These are phyloP conservation scores for Tholera decimalis DNA, from an alignment of 2,888 invertebrate genomes.

Conservation along the genomic window DNA sequence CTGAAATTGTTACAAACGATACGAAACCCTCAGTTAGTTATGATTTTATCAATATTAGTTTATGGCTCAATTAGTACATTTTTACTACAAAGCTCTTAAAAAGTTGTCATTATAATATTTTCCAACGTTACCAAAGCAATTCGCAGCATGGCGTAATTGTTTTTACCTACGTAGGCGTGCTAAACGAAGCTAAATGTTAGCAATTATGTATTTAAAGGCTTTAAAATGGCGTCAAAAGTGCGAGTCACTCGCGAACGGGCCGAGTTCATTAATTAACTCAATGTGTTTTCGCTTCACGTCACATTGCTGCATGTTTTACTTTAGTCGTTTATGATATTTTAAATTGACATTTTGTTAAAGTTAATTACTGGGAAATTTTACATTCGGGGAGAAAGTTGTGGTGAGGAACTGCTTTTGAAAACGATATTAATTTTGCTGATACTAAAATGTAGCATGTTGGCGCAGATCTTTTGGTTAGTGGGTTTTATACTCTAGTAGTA, in stretches of 20 bases:
- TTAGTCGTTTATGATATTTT: conserved; percentile 7
- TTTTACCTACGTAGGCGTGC: conserved; percentile 2
- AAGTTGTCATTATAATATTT: not conserved
- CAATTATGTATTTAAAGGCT: conserved; percentile 37
- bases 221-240: conserved; percentile 41
- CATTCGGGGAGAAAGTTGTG: not conserved
- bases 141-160: conserved; percentile 6
- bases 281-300: conserved; percentile 21
- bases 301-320: conserved; percentile 23
- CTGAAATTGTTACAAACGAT: not conserved
- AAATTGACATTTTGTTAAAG: conserved; percentile 7
- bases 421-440: not conserved
- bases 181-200: conserved; percentile 28
- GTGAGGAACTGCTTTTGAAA: no score
- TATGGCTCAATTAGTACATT: not conserved
- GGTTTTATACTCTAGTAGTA: conserved; percentile 1
- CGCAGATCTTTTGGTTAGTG: not conserved
- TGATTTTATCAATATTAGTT: not conserved
- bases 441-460: not conserved
- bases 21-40: not conserved
- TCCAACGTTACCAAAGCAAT: not conserved
- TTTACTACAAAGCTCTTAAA: not conserved
- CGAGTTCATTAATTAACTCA: conserved; percentile 55
- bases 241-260: conserved; percentile 16
- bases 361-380: not conserved